Evolutionary conservation across 2,888 invertebrate genomes (phyloP).

Genomic region (Melinaea marsaeus): DNA sequence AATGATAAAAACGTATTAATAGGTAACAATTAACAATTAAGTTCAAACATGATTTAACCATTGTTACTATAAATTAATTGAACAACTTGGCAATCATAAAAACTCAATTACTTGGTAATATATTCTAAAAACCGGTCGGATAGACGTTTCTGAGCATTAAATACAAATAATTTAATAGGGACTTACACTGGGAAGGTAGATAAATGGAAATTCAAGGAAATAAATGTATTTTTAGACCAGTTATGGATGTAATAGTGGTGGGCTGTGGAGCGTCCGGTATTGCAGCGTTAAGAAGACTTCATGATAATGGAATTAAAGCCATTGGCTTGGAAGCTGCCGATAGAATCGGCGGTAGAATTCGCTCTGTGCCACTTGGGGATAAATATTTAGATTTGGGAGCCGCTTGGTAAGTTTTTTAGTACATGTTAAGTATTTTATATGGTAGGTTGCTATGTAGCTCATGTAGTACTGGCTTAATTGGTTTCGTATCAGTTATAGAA

Average conservation of each 20-base stretch:
- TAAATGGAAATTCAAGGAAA: background rate
- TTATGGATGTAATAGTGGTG: constrained; percentile 75
- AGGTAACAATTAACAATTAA: no score
- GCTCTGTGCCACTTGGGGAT: constrained; percentile 72
- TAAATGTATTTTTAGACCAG: constrained; percentile 45
- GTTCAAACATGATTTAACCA: no score
- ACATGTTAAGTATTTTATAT: background rate
- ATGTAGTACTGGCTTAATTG: no score
- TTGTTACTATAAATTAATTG: no score
- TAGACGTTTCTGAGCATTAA: no score
- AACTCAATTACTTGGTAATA: no score
- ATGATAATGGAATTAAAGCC: constrained; percentile 66
- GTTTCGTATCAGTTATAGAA: no score
- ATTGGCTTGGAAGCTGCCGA: constrained; percentile 80
- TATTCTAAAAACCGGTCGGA: background rate
- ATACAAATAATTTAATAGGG: no score
- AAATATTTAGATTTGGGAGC: constrained; percentile 84
- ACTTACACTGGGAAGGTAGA: no score
- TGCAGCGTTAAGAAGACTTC: constrained; percentile 67
- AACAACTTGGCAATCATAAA: no score
- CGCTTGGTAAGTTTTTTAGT: constrained; percentile 78
- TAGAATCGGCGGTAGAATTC: constrained; percentile 81
- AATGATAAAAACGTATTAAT: no score
- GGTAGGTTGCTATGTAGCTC: no score
- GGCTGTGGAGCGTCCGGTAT: constrained; percentile 79